Base-by-base conservation (phyloP, 2,797 vertebrate genomes). In the Periophthalmus magnuspinnatus region DNA sequence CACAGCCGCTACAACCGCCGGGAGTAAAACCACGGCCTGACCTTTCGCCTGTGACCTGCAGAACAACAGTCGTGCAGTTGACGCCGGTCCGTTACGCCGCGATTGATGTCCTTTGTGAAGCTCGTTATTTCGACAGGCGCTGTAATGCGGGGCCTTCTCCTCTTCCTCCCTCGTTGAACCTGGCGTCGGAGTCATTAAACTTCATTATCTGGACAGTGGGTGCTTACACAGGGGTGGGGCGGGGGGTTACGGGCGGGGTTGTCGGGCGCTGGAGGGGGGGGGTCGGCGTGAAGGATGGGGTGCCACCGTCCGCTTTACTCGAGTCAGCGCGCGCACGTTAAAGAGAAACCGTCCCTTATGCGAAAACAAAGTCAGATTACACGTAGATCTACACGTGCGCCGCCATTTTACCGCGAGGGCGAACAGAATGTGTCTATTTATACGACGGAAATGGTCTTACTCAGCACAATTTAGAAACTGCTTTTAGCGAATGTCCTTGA, bases 201-300 rank as follows among this genome's bases (percentile, higher is more conserved):
- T 91, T 91, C 90, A 90, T 90, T 92, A 92, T 33, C 80, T 81
- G 78, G 81, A 89, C 89, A 88, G 86, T 88, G 61, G 69, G 77
- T 85, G 89, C 85, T 84, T 89, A 84, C 82, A 78, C 79, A 84
- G 79, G 80, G 68, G 56, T 75, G 36, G 17, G 34, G 33, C n/a
- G 70, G 70, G 75, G 72, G 5, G 7, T 32, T 28, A 73, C 72
- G 75, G 72, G 76, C 33, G n/a, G 75, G 81, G 71, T 52, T 48
- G 50, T 60, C 36, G 65, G 66, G 5, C 61, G 68, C 54, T 52
- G 62, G n/a, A n/a, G n/a, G n/a, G n/a, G 81, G 74, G 59, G 59
- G 59, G 59, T 82, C 84, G 75, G 66, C 57, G 80, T 90, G 83
- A 92, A 89, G 83, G 81, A 92, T 92, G 85, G 80, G 75, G 75